Evolutionary conservation across 2,888 invertebrate species (phyloP).

Genomic region (Sturmia bella): DNA sequence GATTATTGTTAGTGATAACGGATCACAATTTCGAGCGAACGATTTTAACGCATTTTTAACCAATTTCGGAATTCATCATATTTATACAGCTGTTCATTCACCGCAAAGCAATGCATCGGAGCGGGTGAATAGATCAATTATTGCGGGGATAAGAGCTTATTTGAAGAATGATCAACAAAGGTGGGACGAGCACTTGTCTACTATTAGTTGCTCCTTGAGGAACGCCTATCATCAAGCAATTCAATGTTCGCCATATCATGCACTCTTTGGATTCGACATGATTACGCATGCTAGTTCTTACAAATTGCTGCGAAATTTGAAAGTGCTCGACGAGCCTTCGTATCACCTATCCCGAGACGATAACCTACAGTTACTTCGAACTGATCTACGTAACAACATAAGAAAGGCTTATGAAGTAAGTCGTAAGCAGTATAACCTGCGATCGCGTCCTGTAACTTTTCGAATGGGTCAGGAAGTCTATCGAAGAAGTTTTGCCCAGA

Average conservation of each 20-base stretch:
- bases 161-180: background rate
- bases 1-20: slow-evolving; percentile 72
- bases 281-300: slow-evolving; percentile 40
- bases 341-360: slow-evolving; percentile 9
- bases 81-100: no score
- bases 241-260: slow-evolving; percentile 50
- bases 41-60: slow-evolving; percentile 60
- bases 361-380: background rate
- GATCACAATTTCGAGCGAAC: slow-evolving; percentile 69
- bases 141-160: background rate
- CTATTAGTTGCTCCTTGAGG: slow-evolving; percentile 51
- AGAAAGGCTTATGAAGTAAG: slow-evolving; percentile 29
- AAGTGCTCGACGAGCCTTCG: slow-evolving; percentile 27
- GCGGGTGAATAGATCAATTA: background rate
- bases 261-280: slow-evolving; percentile 52
- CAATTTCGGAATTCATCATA: no score
- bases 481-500: slow-evolving; percentile 42
- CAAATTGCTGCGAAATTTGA: slow-evolving; percentile 25
- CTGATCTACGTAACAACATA: slow-evolving; percentile 21
- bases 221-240: slow-evolving; percentile 52
- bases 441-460: slow-evolving; percentile 18
- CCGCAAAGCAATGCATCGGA: background rate
- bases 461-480: slow-evolving; percentile 42
- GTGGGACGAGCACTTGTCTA: slow-evolving; percentile 55
- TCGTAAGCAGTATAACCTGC: slow-evolving; percentile 42